Evolutionary conservation across 2,888 invertebrate genomes (phyloP).

Genomic region (Psylliodes chrysocephalus): DNA sequence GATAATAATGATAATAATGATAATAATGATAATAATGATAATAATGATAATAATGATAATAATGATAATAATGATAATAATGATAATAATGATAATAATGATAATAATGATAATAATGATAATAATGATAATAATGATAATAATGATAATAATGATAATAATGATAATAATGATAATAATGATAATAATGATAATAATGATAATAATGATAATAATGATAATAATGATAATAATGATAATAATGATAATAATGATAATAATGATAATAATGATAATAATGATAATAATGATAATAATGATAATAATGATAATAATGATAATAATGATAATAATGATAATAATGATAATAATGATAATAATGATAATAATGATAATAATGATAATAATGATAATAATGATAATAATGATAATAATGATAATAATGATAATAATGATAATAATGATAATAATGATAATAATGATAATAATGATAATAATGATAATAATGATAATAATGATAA

Average conservation of each 20-base stretch:
- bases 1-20: no score
- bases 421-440: not conserved
- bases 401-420: not conserved
- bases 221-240: not conserved
- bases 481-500: conserved; percentile 3
- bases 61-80: no score
- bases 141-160: conserved; percentile 1
- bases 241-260: conserved; percentile 1
- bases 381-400: conserved; percentile 3
- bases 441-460: conserved; percentile 1
- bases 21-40: no score
- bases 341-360: not conserved
- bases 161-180: conserved; percentile 1
- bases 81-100: no score
- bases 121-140: not conserved
- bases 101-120: no score
- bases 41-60: no score
- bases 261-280: conserved; percentile 2
- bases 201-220: not conserved
- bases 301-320: not conserved
- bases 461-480: not conserved
- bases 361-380: conserved; percentile 3
- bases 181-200: not conserved
- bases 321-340: not conserved
- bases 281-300: not conserved